Evolutionary conservation across 2,113 vertebrate species (phyloP).

Genomic region (Ciconia maguari): DNA sequence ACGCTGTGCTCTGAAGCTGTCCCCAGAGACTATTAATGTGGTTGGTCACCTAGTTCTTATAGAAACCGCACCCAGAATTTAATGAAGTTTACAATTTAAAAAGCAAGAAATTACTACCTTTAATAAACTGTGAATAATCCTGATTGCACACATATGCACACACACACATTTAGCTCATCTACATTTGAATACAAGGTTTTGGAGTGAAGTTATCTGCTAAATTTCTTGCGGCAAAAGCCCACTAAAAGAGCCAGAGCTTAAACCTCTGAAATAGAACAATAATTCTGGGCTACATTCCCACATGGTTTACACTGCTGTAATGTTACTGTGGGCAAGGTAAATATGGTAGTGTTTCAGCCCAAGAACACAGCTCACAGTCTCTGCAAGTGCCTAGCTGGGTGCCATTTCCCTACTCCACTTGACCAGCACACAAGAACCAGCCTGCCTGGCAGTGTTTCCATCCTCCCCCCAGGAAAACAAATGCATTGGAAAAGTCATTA

Average conservation of each 20-base stretch:
- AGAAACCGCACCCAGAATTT: neutral
- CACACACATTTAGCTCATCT: neutral
- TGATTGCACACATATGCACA: neutral
- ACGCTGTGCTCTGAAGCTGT: neutral
- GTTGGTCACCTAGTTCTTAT: neutral
- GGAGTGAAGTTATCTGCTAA: neutral
- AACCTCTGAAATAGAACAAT: neutral
- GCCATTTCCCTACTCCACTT: fast-evolving
- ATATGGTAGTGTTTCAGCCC: neutral
- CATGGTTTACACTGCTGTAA: neutral
- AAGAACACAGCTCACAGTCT: neutral
- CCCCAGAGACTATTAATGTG: neutral
- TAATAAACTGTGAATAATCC: neutral
- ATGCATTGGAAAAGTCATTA: neutral
- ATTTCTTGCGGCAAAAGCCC: neutral
- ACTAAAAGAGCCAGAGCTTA: neutral
- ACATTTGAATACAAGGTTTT: neutral
- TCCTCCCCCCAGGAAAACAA: neutral
- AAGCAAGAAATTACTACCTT: neutral
- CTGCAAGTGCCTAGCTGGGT: neutral
- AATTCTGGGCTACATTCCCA: neutral
- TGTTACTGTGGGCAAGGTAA: neutral
- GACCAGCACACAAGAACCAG: neutral
- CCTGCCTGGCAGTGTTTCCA: neutral
- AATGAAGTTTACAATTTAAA: neutral